These are phyloP conservation scores for Vultur gryphus DNA, from an alignment of 2,797 vertebrate genomes.

Conservation along the genomic window DNA sequence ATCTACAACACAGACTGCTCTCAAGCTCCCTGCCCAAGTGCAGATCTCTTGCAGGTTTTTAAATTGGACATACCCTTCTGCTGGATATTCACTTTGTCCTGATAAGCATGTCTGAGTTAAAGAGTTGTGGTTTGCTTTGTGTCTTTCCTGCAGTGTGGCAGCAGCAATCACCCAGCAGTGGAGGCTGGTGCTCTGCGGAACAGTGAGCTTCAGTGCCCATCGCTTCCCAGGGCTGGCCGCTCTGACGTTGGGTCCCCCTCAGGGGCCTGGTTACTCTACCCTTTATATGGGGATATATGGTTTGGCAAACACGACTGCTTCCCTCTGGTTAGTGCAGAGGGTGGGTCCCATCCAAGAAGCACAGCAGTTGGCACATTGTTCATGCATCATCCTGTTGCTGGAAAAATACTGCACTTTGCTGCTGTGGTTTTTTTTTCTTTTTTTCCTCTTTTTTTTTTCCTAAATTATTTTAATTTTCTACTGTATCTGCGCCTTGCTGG, in stretches of 20 bases:
- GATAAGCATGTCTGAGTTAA: neutral
- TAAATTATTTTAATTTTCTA: neutral
- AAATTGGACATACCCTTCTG: neutral
- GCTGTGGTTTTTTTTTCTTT: fast-evolving
- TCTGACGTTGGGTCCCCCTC: fast-evolving
- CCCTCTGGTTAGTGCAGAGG: neutral
- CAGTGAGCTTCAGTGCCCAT: neutral
- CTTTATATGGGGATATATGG: neutral
- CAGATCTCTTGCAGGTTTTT: neutral
- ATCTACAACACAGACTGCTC: neutral
- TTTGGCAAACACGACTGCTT: neutral
- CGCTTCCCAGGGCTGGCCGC: neutral
- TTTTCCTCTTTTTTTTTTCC: neutral
- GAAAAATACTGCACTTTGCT: neutral
- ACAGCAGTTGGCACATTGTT: neutral
- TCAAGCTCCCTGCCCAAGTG: neutral
- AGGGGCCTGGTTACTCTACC: neutral
- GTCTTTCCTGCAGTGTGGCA: neutral
- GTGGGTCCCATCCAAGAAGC: neutral
- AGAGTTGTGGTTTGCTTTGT: neutral
- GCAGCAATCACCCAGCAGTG: neutral
- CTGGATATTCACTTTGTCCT: neutral
- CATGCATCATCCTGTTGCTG: neutral
- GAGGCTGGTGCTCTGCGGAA: neutral
- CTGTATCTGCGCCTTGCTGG: neutral